These are phyloP conservation scores for Hexactinellida sp. DNA, from an alignment of 37 sponge, comb jelly and placozoan species.

Conservation along the genomic window DNA sequence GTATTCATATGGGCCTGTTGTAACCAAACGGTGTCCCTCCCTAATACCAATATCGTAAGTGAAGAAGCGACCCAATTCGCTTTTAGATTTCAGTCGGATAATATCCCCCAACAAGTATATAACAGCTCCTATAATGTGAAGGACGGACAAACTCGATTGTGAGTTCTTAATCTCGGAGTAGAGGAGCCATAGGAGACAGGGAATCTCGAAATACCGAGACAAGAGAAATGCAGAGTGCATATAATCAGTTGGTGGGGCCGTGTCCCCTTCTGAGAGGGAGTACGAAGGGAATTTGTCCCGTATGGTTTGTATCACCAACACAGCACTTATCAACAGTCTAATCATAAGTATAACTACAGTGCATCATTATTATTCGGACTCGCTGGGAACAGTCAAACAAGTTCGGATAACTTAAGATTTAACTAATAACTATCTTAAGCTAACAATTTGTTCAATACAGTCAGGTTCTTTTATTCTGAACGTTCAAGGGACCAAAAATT, in stretches of 20 bases:
- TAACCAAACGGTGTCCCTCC: background rate
- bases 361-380: too few species aligned
- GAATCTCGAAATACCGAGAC: background rate
- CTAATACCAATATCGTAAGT: background rate
- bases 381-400: too few species aligned
- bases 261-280: background rate
- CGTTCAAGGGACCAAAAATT: too few species aligned
- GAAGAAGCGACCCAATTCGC: background rate
- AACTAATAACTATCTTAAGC: too few species aligned
- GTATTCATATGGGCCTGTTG: background rate
- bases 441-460: too few species aligned
- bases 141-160: background rate
- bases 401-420: too few species aligned
- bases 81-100: background rate
- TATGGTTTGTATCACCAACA: background rate
- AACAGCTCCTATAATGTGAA: background rate
- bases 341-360: too few species aligned
- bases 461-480: too few species aligned
- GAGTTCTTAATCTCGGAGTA: background rate
- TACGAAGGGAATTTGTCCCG: background rate
- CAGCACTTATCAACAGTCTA: background rate
- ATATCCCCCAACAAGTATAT: background rate
- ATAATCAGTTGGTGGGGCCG: background rate
- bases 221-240: background rate
- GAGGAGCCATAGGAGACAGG: background rate